Conservation (phyloP, 2,888 invertebrate genomes). For the Caenorhabditis zanzibari region DNA sequence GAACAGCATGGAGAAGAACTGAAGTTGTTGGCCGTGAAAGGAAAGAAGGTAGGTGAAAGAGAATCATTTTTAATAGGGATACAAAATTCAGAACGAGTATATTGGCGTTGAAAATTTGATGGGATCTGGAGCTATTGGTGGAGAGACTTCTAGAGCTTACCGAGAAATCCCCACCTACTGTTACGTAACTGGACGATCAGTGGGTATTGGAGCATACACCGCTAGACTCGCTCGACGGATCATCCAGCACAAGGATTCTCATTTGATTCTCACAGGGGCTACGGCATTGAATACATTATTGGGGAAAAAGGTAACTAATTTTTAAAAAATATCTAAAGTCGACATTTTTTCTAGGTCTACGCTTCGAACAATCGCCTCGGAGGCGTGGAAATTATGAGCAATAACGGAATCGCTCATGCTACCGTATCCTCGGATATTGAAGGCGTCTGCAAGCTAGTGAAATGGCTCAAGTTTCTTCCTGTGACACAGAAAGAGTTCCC, state of each 20-base stretch:
- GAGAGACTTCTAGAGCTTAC: conserved; percentile 97
- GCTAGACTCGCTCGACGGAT: conserved; percentile 93
- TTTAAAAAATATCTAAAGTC: not conserved
- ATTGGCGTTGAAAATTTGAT: conserved; percentile 95
- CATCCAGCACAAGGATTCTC: conserved; percentile 88
- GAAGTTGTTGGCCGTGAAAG: conserved; percentile 84
- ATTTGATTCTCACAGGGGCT: conserved; percentile 97
- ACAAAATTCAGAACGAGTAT: conserved; percentile 84
- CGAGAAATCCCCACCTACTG: conserved; percentile 93
- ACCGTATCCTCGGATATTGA: conserved; percentile 94
- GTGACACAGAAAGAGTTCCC: conserved; percentile 81
- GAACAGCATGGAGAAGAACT: conserved; percentile 82
- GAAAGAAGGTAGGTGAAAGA: conserved; percentile 86
- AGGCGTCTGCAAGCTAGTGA: conserved; percentile 88
- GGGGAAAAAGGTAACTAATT: conserved; percentile 86
- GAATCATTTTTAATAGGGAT: not conserved
- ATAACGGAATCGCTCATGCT: conserved; percentile 96
- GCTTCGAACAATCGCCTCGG: conserved; percentile 98
- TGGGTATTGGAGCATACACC: conserved; percentile 98
- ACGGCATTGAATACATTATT: conserved; percentile 87
- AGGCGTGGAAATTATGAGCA: conserved; percentile 97
- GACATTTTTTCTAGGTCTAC: conserved; percentile 88
- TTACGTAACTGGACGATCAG: conserved; percentile 97
- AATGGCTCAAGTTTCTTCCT: conserved; percentile 97
- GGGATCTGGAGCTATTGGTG: conserved; percentile 90